Percentiles rank a stretch among this genome's conserved stretches.
Evolutionary conservation across 2,113 vertebrate species (phyloP).

Genomic region (Calidris pygmaea): DNA sequence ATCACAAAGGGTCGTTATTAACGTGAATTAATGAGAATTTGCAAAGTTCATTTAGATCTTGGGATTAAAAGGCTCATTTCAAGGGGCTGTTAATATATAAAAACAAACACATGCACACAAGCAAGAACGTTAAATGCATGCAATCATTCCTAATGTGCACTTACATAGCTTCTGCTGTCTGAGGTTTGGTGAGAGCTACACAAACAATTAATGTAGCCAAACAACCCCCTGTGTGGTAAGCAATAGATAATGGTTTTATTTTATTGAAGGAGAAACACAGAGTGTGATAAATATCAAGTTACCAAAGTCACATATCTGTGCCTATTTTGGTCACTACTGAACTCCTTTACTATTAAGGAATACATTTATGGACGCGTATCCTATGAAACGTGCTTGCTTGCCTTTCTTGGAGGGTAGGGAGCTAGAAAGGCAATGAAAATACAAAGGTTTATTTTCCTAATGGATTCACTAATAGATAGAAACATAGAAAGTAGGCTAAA

Average conservation of each 20-base stretch:
- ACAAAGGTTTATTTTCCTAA: not conserved
- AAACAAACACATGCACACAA: not conserved
- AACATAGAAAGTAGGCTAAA: not conserved
- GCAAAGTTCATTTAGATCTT: not conserved
- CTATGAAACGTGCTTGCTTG: not conserved
- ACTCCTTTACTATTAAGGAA: not conserved
- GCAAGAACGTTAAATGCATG: not conserved
- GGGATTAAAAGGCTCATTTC: not conserved
- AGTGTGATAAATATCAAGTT: not conserved
- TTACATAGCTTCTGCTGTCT: not conserved
- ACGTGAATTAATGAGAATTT: not conserved
- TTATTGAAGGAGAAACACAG: not conserved
- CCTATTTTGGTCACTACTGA: not conserved
- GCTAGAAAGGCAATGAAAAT: not conserved
- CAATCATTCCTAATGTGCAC: not conserved
- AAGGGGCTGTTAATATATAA: not conserved
- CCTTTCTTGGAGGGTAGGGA: not conserved
- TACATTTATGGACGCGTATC: not conserved
- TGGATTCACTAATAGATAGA: not conserved
- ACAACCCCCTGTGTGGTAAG: not conserved
- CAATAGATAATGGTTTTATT: not conserved
- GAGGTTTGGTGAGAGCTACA: not conserved
- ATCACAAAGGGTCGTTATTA: not conserved
- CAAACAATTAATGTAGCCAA: not conserved
- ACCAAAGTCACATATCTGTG: not conserved